A percentile compares a stretch with the other conserved stretches of the same genome.
phyloP scores from a whole-genome alignment of 2,888 invertebrate genomes.

The Drosophila stalkeri region DNA sequence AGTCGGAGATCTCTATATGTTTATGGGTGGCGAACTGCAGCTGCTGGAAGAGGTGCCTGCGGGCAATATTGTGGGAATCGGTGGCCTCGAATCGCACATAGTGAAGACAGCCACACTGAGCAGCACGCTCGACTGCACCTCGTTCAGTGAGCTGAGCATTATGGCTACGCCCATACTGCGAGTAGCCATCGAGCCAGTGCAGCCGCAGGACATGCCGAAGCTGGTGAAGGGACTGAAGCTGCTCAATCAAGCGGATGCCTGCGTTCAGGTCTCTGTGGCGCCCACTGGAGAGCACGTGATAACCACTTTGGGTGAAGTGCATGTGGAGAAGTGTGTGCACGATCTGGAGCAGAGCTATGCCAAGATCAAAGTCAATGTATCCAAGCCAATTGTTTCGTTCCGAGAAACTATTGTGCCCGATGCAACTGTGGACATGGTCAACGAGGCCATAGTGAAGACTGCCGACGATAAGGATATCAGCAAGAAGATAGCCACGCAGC shows the following conservation, averaged over 20 bases:
- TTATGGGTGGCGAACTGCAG: slow-evolving; percentile 97
- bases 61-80: slow-evolving; percentile 96
- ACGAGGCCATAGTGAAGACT: slow-evolving; percentile 91
- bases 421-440: slow-evolving; percentile 93
- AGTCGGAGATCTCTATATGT: slow-evolving; percentile 92
- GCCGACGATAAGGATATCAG: slow-evolving; percentile 85
- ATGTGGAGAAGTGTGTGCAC: slow-evolving; percentile 97
- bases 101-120: slow-evolving; percentile 96
- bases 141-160: slow-evolving; percentile 93
- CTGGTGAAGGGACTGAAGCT: slow-evolving; percentile 92
- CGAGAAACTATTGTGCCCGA: slow-evolving; percentile 95
- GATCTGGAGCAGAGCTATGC: slow-evolving; percentile 94
- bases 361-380: slow-evolving; percentile 94
- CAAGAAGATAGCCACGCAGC: slow-evolving; percentile 87
- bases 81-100: slow-evolving; percentile 93
- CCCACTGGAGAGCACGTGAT: slow-evolving; percentile 98
- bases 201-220: slow-evolving; percentile 91
- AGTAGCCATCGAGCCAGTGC: slow-evolving; percentile 96
- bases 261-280: slow-evolving; percentile 95
- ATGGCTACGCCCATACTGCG: slow-evolving; percentile 95
- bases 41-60: slow-evolving; percentile 92
- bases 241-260: slow-evolving; percentile 95
- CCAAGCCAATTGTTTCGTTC: slow-evolving; percentile 98
- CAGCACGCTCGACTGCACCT: slow-evolving; percentile 91
- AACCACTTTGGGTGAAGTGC: slow-evolving; percentile 98